Percentiles rank a stretch among this genome's conserved stretches.
Evolutionary conservation across 2,113 vertebrate species (phyloP).

Genomic region (Oceanites oceanicus): DNA sequence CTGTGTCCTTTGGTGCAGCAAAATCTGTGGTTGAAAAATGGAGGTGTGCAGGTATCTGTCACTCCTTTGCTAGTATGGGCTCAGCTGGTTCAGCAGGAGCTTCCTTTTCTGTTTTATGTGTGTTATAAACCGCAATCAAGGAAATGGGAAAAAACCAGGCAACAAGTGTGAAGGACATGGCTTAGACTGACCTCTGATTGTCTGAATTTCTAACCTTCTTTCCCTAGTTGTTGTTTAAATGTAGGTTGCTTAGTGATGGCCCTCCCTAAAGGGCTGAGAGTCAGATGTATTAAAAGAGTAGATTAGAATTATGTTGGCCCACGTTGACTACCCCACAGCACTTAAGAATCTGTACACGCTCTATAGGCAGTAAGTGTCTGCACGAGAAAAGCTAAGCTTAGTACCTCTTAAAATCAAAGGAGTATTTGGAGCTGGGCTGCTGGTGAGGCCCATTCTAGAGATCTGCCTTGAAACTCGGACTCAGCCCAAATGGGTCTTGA

Average conservation of each 20-base stretch:
- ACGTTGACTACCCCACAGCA: fast-evolving
- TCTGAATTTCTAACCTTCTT: not conserved
- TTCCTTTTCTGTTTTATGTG: not conserved
- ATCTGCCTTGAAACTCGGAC: not conserved
- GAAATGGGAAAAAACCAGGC: not conserved
- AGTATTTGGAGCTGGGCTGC: not conserved
- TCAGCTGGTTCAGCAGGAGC: not conserved
- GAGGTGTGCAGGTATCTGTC: no score
- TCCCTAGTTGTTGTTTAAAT: not conserved
- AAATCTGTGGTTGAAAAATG: not conserved
- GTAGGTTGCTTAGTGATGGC: not conserved
- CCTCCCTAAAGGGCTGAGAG: not conserved
- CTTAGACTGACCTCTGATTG: not conserved
- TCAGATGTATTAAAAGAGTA: not conserved
- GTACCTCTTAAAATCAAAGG: not conserved
- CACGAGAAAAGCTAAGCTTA: not conserved
- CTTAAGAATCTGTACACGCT: not conserved
- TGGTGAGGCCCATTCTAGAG: not conserved
- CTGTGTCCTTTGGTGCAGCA: not conserved
- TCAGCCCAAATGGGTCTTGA: not conserved
- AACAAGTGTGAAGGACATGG: not conserved
- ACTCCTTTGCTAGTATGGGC: not conserved
- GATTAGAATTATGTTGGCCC: not conserved
- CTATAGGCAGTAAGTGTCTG: not conserved
- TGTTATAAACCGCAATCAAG: not conserved